These are phyloP conservation scores for Rhopalosiphum nymphaeae DNA, from an alignment of 2,888 invertebrate genomes.

Conservation along the genomic window DNA sequence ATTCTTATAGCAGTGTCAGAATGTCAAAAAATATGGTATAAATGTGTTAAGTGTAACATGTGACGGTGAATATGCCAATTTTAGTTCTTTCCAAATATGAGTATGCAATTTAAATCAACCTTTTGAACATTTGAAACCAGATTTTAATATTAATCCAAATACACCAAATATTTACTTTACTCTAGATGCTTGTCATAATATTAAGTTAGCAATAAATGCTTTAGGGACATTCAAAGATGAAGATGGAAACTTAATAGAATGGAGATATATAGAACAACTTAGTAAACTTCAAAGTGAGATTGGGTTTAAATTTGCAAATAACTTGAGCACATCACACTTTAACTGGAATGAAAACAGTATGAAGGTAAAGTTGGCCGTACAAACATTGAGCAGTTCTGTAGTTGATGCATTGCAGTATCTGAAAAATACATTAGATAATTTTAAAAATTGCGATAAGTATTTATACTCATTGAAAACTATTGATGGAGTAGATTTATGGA, in stretches of 20 bases:
- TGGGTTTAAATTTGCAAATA: constrained; percentile 17
- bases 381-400: neutral
- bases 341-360: constrained; percentile 22
- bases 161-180: neutral
- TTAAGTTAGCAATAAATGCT: neutral
- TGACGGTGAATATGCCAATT: constrained; percentile 7
- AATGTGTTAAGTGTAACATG: neutral
- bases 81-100: no score
- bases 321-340: neutral
- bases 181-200: constrained; percentile 34
- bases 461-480: no score
- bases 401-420: neutral
- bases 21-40: neutral
- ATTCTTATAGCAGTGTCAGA: neutral
- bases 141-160: neutral
- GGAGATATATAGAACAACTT: constrained; percentile 5
- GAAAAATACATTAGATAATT: neutral
- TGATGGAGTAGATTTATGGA: neutral
- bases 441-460: neutral
- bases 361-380: constrained; percentile 22
- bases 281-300: neutral
- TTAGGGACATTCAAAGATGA: neutral
- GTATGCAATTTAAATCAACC: neutral
- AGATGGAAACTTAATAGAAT: constrained; percentile 2
- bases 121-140: neutral